Evolutionary conservation across 2,888 invertebrate genomes (phyloP), one percentile per base, ranked within the genome.

Genomic region (Colostygia pectinataria): DNA sequence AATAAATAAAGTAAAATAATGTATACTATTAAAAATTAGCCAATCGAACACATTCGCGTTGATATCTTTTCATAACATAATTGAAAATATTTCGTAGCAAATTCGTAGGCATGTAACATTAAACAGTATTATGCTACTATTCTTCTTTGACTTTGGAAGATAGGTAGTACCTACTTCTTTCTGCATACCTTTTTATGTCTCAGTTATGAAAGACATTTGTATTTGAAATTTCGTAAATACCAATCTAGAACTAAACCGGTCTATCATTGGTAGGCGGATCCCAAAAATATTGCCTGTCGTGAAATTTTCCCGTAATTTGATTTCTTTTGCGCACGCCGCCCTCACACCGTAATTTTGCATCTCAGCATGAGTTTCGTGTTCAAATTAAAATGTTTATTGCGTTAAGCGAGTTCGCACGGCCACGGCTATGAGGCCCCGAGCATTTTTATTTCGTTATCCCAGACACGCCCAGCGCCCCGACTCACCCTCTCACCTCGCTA

Each of bases 311-410:
- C 64, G 66, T 83, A 83, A 89, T 83, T 85, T 64, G 80, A 88
- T 88, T 87, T 75, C 74, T 71, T 73, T 75, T 63, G 71, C 72
- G 66, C 71, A 71, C 69, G 67, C 73, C 81, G 76, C 83, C 85
- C 85, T 77, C 78, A 59, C 65, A 69, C 68, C 62, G 83, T 82
- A 82, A 90, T 88, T 87, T 82, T 66, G 66, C 80, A 86, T 87
- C 89, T 79, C 89, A 87, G 89, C 89, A 74, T 88, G 89, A 85
- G 83, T 80, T 88, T 89, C 80, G 85, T 80, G 86, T 82, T 75
- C 83, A 87, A 89, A 89, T 90, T 90, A 90, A 89, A 90, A 88
- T 86, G 89, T 89, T 89, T 90, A 90, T 89, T 89, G 80, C 87
- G 75, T 90, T 87, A 87, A 78, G 81, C 80, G 73, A 80, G 81